Evolutionary conservation across 1,140 invertebrate genomes (phyloP), one percentile per base, ranked within the genome.

Genomic region (Pteromalus puparum): DNA sequence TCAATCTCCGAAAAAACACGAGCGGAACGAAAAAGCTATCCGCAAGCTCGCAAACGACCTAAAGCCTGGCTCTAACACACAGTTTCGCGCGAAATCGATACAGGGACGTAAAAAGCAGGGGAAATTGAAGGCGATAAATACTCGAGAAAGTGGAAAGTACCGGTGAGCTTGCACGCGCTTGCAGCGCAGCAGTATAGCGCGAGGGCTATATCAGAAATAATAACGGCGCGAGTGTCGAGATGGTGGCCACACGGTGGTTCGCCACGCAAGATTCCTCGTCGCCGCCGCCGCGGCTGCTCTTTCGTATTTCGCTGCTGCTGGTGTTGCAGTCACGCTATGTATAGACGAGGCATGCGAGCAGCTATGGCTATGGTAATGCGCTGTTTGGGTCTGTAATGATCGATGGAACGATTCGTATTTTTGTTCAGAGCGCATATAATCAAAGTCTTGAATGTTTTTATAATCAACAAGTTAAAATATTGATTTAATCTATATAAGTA

Each of bases 211-310:
- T 79, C 73, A 84, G 76, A 84, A 73, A 76, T 53, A 78, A 83
- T 83, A 78, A 83, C 42, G 21, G 42, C 28, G 1, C 28, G 61
- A 46, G 82, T 84, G 82, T 84, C 82, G 42, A 84, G 67, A 42
- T 24, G 28, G 75, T 79, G 82, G 82, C 82, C 82, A 84, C 75
- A 79, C 48, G 30, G 82, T 15, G 82, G 82, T 84, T 84, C 82
- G 89, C 77, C 85, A 83, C 80, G 75, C 79, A 87, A 88, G 89
- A 90, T 87, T 90, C 82, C 82, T 81, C 73, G n/a, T 30, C 28
- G n/a, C 53, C 28, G 28, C 81, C 28, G 73, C 10, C 61, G n/a
- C 6, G 7, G 46, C 46, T 2, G 5, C 72, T 46, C 48, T 67
- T 65, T 34, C 21, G 26, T 67, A 68, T 24, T 73, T 73, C 30